These are phyloP conservation scores for Mastomys coucha DNA, from an alignment of 2,113 vertebrate species.

Conservation along the genomic window DNA sequence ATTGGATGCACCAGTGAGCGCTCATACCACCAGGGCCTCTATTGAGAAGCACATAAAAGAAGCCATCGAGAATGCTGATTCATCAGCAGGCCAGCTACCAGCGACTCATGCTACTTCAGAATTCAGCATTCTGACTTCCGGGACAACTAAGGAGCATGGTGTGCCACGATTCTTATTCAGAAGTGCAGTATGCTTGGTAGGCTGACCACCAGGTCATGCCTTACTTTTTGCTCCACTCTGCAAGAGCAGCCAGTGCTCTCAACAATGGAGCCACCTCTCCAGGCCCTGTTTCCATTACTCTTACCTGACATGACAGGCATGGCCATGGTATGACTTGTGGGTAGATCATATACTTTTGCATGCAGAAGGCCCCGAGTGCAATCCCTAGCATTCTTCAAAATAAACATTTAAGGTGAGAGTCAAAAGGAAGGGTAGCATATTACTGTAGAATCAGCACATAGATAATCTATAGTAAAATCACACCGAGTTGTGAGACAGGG, in stretches of 20 bases:
- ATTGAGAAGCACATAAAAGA: too few species aligned
- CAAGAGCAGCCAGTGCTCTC: background rate
- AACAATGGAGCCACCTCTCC: too few species aligned
- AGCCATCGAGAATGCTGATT: background rate
- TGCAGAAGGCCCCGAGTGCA: background rate
- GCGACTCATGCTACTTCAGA: background rate
- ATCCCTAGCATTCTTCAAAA: background rate
- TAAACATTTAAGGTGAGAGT: background rate
- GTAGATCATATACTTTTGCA: fast-evolving
- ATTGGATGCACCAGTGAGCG: background rate
- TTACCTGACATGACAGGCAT: too few species aligned
- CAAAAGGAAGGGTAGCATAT: background rate
- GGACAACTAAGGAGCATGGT: background rate
- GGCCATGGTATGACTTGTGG: background rate
- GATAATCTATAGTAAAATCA: background rate
- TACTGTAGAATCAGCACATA: background rate
- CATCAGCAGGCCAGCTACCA: background rate
- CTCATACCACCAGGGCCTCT: background rate
- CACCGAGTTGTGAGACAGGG: background rate
- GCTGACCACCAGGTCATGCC: background rate
- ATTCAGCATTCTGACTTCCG: background rate
- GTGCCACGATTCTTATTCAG: background rate
- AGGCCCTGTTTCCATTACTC: background rate
- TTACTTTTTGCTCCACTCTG: background rate
- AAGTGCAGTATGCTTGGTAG: background rate